These are phyloP conservation scores for Dasypus novemcinctus DNA, from an alignment of 2,113 vertebrate species.

Conservation along the genomic window DNA sequence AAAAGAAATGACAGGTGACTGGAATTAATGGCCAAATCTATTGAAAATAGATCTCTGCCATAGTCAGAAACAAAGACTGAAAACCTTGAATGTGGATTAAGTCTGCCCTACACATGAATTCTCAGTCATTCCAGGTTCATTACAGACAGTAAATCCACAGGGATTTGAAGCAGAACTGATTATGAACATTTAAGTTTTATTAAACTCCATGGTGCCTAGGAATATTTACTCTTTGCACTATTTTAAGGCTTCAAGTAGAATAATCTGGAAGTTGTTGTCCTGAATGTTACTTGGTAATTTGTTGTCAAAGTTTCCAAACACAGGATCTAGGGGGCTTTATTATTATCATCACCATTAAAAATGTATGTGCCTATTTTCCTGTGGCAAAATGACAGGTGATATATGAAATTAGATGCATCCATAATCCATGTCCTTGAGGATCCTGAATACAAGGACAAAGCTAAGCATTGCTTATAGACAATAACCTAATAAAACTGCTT, in stretches of 20 bases:
- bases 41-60: constrained; percentile 52
- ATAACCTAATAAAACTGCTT: not conserved
- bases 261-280: constrained; percentile 73
- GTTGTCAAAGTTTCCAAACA: not conserved
- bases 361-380: constrained; percentile 20
- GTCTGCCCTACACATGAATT: not conserved
- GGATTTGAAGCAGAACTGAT: constrained; percentile 30
- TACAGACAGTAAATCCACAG: constrained; percentile 44
- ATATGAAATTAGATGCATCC: not conserved
- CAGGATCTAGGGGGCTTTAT: not conserved
- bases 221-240: constrained; percentile 72
- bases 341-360: constrained; percentile 52
- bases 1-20: not conserved
- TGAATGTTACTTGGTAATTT: constrained; percentile 16
- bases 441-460: not conserved
- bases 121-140: constrained; percentile 32
- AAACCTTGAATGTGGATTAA: not conserved
- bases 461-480: not conserved
- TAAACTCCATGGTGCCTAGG: not conserved
- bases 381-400: constrained; percentile 9
- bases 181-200: constrained; percentile 75
- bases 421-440: not conserved
- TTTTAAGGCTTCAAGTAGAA: constrained; percentile 73
- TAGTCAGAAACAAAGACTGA: constrained; percentile 64
- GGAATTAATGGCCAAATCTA: not conserved